phyloP scores from a whole-genome alignment of 2,797 vertebrate species.

The Ataeniobius toweri region DNA sequence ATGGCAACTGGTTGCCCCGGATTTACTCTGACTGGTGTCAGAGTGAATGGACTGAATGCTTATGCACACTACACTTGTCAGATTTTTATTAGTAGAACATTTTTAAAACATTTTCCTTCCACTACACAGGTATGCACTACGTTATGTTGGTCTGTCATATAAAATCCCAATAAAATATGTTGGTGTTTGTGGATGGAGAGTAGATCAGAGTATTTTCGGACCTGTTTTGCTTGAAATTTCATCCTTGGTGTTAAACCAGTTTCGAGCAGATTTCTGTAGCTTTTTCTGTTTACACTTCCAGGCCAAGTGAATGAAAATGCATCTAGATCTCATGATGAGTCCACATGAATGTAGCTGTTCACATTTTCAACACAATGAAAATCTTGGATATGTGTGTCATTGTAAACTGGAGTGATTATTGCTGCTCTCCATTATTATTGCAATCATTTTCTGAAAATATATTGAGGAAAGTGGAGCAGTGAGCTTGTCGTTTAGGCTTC shows the following conservation, averaged over 20 bases:
- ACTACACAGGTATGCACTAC: background rate
- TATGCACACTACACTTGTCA: background rate
- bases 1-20: background rate
- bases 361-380: conserved; percentile 18
- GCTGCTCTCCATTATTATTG: background rate
- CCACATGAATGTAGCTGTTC: conserved; percentile 65
- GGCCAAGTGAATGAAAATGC: conserved; percentile 36
- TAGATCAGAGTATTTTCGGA: background rate
- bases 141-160: background rate
- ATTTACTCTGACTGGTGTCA: too few species aligned
- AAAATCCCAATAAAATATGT: background rate
- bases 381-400: background rate
- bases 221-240: conserved; percentile 47
- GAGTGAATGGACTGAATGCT: background rate
- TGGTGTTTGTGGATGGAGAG: background rate
- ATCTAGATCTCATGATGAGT: conserved; percentile 55
- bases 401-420: conserved; percentile 38
- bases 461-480: conserved; percentile 24
- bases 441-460: background rate
- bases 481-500: conserved; percentile 23
- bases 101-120: background rate
- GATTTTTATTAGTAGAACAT: too few species aligned
- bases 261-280: conserved; percentile 33
- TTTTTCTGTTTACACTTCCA: conserved; percentile 28
- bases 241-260: conserved; percentile 30